Conservation (phyloP, 2,113 vertebrate genomes). For the Quiscalus mexicanus region DNA sequence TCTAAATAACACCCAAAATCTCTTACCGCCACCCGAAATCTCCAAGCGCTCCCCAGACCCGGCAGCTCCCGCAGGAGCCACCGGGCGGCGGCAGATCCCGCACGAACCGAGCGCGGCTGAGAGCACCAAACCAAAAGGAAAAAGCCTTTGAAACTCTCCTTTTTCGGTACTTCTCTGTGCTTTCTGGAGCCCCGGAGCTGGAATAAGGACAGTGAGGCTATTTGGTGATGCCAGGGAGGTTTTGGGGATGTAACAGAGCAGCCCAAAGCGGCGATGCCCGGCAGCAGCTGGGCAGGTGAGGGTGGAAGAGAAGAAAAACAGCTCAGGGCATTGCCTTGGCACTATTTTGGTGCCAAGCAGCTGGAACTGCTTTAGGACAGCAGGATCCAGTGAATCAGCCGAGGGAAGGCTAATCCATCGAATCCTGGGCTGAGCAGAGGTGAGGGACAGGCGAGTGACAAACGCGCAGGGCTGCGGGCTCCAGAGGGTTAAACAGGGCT, state of each 20-base stretch:
- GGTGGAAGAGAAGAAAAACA: rapidly evolving
- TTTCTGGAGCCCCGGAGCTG: not conserved
- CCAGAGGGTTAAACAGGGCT: not conserved
- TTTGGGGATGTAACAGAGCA: not conserved
- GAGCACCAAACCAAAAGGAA: not conserved
- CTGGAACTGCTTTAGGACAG: not conserved
- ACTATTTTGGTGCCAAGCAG: rapidly evolving
- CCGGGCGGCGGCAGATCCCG: not conserved
- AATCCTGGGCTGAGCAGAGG: not conserved
- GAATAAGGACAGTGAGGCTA: not conserved
- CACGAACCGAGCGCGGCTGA: rapidly evolving
- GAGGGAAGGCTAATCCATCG: too few relatives aligned
- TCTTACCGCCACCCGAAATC: too few relatives aligned
- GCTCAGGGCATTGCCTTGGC: not conserved
- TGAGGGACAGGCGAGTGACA: rapidly evolving
- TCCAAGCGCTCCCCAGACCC: too few relatives aligned
- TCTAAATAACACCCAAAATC: too few relatives aligned
- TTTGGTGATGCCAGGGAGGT: not conserved
- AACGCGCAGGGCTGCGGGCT: rapidly evolving
- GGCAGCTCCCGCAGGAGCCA: not conserved
- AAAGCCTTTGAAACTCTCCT: not conserved
- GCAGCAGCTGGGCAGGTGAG: not conserved
- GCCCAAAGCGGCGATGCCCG: not conserved
- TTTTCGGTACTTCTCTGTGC: not conserved
- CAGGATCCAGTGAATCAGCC: rapidly evolving